These are phyloP conservation scores for Neotoma lepida DNA, from an alignment of 2,113 vertebrate genomes.

Conservation along the genomic window DNA sequence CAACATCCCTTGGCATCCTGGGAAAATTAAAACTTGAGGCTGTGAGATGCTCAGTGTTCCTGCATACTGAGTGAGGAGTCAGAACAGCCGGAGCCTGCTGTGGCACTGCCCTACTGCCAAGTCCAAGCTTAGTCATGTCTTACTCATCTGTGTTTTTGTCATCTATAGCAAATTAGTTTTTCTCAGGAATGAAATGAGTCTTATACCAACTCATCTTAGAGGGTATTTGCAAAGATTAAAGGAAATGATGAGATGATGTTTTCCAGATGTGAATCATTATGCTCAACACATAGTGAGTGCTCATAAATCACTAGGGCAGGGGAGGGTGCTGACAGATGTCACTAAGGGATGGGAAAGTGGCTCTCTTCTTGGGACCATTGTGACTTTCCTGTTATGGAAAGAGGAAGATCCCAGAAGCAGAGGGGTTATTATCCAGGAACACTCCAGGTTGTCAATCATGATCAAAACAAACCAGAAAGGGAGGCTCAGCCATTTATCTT, in stretches of 20 bases:
- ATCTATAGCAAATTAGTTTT: slow-evolving; percentile 36
- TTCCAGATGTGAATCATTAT: neutral
- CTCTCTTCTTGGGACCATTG: neutral
- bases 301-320: neutral
- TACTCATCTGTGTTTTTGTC: neutral
- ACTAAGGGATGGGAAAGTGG: neutral
- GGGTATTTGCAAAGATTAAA: neutral
- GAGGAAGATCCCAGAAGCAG: neutral
- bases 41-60: too few species aligned
- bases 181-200: slow-evolving; percentile 22
- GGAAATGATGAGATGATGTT: neutral
- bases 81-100: neutral
- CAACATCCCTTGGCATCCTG: neutral
- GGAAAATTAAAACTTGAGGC: neutral
- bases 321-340: neutral
- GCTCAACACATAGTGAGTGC: neutral
- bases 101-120: neutral
- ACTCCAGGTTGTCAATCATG: neutral
- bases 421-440: neutral
- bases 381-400: neutral
- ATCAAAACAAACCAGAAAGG: neutral
- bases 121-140: neutral
- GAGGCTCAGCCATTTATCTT: neutral
- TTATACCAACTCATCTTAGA: slow-evolving; percentile 12
- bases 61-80: neutral